Base-by-base conservation (phyloP, 2,888 invertebrate species). In the Drosophila meridiana region DNA sequence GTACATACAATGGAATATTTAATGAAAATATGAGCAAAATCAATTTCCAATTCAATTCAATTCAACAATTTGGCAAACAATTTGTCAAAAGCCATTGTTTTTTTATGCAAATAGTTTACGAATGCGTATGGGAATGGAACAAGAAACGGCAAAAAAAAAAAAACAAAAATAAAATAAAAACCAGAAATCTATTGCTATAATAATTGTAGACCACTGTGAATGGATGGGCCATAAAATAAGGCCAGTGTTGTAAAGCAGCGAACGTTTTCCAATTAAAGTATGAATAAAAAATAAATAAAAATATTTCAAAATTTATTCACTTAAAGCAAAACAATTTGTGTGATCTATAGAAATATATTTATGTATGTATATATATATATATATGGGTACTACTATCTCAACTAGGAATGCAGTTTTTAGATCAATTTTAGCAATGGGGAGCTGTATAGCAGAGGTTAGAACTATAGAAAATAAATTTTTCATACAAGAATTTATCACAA, bases 21-120 rank as follows among this genome's bases (percentile, higher is more conserved):
- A 43, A 69, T 76, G 76, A 40, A 48, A 57, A 63, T 43, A 11
- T 34, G 38, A 55, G 36, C 58, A 55, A 59, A 59, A 66, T 45
- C 36, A 48, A 58, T 62, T 59, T 8, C 34, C 40, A 47, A 48
- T 73, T 50, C 26, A 43, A 58, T 47, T 42, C 13, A 45, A 59
- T 40, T 43, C 20, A 47, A 59, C 43, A 40, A 52, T 55, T 74
- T 30, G 47, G 34, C 53, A 43, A 38, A 38, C 48, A 42, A 52
- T 59, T 74, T 50, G 53, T 40, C 53, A 43, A 38, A 40, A 34
- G 30, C 6, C 20, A 56, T 42, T 59, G 43, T 50, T 60, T 56
- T 47, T 48, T 50, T 43, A 30, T 72, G 71, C 20, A 69, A 68
- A 63, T 59, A 28, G 13, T 28, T n/a, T 14, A 4, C 14, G 47